Percentiles rank a stretch among this genome's conserved stretches.
These are phyloP conservation scores for Trematomus loennbergii DNA, from an alignment of 2,113 vertebrate species.

Conservation along the genomic window DNA sequence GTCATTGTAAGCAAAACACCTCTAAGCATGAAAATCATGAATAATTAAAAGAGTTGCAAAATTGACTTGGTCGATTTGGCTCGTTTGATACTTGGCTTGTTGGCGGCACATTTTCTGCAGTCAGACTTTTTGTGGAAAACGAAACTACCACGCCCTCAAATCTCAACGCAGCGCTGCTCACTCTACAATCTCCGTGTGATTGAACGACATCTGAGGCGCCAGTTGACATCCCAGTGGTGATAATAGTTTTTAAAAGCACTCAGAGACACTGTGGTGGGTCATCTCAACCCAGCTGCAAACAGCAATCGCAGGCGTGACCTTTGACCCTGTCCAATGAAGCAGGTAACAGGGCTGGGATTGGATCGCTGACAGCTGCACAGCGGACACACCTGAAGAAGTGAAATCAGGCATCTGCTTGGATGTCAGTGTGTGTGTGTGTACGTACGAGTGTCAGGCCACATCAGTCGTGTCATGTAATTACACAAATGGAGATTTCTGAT, in stretches of 20 bases:
- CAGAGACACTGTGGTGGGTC: constrained; percentile 27
- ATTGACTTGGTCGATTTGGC: constrained; percentile 42
- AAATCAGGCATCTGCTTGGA: no score
- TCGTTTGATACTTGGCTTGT: constrained; percentile 36
- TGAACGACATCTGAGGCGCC: constrained; percentile 46
- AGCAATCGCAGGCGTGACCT: constrained; percentile 59
- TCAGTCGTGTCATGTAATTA: constrained; percentile 61
- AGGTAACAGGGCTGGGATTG: constrained; percentile 80
- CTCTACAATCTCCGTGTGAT: constrained; percentile 26
- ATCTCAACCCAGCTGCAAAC: constrained; percentile 54
- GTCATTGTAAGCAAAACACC: constrained; percentile 49
- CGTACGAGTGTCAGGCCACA: constrained; percentile 16
- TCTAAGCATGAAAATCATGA: constrained; percentile 56
- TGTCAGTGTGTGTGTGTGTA: no score
- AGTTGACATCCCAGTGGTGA: constrained; percentile 53
- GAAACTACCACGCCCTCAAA: constrained; percentile 41
- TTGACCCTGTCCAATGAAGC: constrained; percentile 77
- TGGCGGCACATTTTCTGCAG: constrained; percentile 43
- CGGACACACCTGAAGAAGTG: no score
- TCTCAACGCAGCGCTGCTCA: not conserved
- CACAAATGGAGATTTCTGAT: constrained; percentile 30
- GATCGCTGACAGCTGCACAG: no score
- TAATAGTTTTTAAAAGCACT: constrained; percentile 78
- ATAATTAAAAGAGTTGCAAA: constrained; percentile 59
- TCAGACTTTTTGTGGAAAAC: constrained; percentile 12